A percentile compares a stretch with the other conserved stretches of the same genome.
Conservation (phyloP, 2,888 invertebrate species). For the Watsonalla cultraria region DNA sequence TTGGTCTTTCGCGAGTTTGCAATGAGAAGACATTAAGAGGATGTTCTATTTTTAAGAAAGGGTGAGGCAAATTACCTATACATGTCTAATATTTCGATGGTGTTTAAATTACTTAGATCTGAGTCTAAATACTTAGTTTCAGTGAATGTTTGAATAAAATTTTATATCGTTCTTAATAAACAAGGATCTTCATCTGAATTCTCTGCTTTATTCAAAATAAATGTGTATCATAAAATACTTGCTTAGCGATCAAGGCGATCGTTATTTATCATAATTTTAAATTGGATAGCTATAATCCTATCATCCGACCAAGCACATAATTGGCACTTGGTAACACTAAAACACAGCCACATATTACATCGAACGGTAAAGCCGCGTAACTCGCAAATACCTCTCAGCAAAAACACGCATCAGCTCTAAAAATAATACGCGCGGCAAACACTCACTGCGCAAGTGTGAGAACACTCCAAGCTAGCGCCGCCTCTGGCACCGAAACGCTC, state of each 20-base stretch:
- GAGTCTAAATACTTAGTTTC: no score
- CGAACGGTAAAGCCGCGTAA: constrained; percentile 35
- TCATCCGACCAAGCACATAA: background rate
- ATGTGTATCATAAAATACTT: background rate
- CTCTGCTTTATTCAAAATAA: background rate
- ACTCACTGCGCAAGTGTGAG: constrained; percentile 39
- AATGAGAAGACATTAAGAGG: no score
- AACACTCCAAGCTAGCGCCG: constrained; percentile 50
- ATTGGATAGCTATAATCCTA: background rate
- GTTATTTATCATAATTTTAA: no score
- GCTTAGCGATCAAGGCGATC: background rate
- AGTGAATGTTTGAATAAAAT: no score
- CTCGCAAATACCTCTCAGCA: constrained; percentile 41
- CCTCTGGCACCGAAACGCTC: constrained; percentile 41
- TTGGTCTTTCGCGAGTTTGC: no score
- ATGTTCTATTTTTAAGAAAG: no score
- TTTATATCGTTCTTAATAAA: no score
- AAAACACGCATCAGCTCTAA: constrained; percentile 73
- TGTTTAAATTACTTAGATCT: no score
- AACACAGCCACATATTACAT: constrained; percentile 30
- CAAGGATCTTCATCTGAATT: no score
- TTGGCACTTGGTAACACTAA: constrained; percentile 4
- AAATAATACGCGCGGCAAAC: constrained; percentile 49
- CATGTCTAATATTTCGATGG: no score
- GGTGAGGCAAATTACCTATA: no score